Percentiles rank a stretch among this genome's conserved stretches.
Evolutionary conservation across 2,113 vertebrate species (phyloP).

Genomic region (Rostratula benghalensis): DNA sequence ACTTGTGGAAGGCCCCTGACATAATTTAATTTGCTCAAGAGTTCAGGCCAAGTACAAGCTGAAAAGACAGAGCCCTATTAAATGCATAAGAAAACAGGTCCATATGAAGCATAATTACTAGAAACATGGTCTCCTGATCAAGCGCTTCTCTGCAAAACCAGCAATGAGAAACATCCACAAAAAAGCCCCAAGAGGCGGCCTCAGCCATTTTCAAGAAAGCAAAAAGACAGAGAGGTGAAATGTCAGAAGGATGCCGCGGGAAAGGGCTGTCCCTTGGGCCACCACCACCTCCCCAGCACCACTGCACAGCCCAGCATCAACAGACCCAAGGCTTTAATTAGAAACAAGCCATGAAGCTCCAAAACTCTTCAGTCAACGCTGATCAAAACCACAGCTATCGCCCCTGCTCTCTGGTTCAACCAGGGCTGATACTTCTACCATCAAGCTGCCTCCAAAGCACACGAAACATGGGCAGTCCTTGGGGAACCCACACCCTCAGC

Average conservation of each 20-base stretch:
- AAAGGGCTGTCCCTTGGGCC: background rate
- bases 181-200: background rate
- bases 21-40: background rate
- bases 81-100: constrained; percentile 35
- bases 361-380: background rate
- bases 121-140: background rate
- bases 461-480: rapidly evolving
- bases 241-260: background rate
- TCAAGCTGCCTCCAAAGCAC: rapidly evolving
- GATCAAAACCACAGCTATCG: background rate
- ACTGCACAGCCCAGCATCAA: background rate
- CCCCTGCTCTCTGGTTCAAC: background rate
- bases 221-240: background rate
- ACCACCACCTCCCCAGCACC: background rate
- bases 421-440: background rate
- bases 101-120: background rate
- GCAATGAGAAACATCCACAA: background rate
- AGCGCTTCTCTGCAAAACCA: background rate
- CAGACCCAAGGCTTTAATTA: background rate
- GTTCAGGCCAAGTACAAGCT: constrained; percentile 6
- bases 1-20: background rate
- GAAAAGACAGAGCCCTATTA: constrained; percentile 26
- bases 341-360: background rate
- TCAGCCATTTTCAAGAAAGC: background rate
- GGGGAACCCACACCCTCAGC: background rate